Conservation (phyloP, 2,888 invertebrate species). For the Thecophora atra region DNA sequence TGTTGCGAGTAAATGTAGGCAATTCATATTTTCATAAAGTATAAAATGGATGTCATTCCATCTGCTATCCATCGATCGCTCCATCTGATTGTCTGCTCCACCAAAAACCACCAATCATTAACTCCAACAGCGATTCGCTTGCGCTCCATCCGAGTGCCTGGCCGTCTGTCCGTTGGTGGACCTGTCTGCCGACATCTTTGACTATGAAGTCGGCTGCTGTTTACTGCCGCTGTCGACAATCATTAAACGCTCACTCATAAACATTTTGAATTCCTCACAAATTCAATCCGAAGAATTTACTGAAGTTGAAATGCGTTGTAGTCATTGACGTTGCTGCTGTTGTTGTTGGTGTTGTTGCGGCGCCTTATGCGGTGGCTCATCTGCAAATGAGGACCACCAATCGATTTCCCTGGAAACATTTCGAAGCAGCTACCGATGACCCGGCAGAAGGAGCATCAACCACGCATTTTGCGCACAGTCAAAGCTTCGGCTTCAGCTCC, state of each 20-base stretch:
- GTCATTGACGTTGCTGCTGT: conserved; percentile 2
- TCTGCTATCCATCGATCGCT: background rate
- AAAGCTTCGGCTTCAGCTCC: background rate
- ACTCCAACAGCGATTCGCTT: background rate
- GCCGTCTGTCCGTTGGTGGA: background rate
- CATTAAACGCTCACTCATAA: conserved; percentile 14
- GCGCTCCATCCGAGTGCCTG: background rate
- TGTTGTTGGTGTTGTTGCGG: conserved; percentile 8
- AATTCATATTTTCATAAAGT: conserved; percentile 10
- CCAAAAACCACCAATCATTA: background rate
- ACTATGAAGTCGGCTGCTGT: conserved; percentile 2
- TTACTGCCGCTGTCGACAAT: conserved; percentile 7
- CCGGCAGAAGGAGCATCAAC: background rate
- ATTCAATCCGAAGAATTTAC: conserved; percentile 17
- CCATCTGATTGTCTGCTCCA: background rate
- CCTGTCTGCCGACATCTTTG: background rate
- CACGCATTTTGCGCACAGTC: background rate
- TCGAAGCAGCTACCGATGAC: conserved; percentile 3
- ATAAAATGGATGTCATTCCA: conserved; percentile 4
- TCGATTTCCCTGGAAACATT: conserved; percentile 16
- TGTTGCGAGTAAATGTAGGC: background rate
- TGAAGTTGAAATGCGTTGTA: background rate
- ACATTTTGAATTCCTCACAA: conserved; percentile 28
- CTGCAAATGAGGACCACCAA: conserved; percentile 31
- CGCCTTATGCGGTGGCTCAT: conserved; percentile 21